Evolutionary conservation across 2,888 invertebrate genomes (phyloP).

Genomic region (Lasiommata megera): DNA sequence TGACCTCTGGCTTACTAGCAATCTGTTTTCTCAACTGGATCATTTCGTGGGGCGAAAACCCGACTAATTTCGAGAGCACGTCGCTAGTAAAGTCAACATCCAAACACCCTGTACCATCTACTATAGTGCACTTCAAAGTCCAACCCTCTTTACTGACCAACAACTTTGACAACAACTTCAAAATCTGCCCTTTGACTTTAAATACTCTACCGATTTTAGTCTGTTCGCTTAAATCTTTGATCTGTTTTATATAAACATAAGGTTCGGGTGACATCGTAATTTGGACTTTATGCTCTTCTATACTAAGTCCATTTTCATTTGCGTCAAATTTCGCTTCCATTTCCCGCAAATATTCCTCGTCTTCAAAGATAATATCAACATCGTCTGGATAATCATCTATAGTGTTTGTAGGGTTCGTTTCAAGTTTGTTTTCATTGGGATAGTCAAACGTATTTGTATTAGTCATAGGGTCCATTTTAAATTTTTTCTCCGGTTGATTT

Average conservation of each 20-base stretch:
- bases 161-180: constrained; percentile 78
- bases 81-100: constrained; percentile 80
- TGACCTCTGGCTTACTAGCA: constrained; percentile 54
- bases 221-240: constrained; percentile 51
- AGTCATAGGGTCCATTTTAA: constrained; percentile 42
- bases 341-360: constrained; percentile 61
- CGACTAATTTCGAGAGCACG: constrained; percentile 76
- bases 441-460: constrained; percentile 38
- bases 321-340: constrained; percentile 56
- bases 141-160: constrained; percentile 75
- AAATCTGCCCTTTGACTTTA: constrained; percentile 80
- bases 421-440: constrained; percentile 39
- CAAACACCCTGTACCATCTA: constrained; percentile 79
- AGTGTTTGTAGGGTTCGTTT: constrained; percentile 45
- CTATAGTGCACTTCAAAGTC: constrained; percentile 79
- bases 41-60: constrained; percentile 71
- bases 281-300: not conserved
- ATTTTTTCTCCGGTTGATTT: constrained; percentile 54
- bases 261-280: constrained; percentile 50
- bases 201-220: constrained; percentile 66
- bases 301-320: constrained; percentile 18
- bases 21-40: constrained; percentile 63
- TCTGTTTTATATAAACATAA: constrained; percentile 70
- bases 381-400: constrained; percentile 44
- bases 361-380: constrained; percentile 53